Evolutionary conservation across 1,140 invertebrate genomes (phyloP), one percentile per base, ranked within the genome.

Genomic region (Araneus ventricosus): DNA sequence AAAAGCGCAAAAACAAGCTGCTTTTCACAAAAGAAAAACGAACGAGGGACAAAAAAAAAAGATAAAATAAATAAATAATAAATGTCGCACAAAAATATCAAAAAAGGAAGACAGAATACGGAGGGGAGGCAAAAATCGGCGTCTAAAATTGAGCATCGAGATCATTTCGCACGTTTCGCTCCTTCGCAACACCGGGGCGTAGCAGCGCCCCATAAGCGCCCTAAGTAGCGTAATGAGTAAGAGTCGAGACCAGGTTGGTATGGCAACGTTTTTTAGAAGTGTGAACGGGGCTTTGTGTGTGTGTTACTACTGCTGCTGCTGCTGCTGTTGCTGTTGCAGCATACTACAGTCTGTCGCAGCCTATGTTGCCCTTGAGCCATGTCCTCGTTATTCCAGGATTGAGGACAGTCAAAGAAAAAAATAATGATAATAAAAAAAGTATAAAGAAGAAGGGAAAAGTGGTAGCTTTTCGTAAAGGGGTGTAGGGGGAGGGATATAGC

Each of bases 1-100:
- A 91, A 91, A 91, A 84, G 89, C 30, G 80, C 89, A 91, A 91
- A 91, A 91, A 91, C 89, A 91, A 91, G 75, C 79, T 59, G 37
- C 61, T 89, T 84, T 84, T 79, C 88, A 34, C n/a, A 37, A 79
- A 39, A 90, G 45, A 90, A 80, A 90, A 87, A 87, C 22, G 22
- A 30, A 34, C 27, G 27, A 22, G n/a, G 52, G 27, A 39, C 5
- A 57, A 10, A 79, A 75, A 34, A 75, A 14, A 67, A 63, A 88
- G 41, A 67, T 39, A 39, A 24, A 88, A 39, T 20, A 70, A 41
- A 27, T 10, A 2, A 20, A 37, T 52, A 30, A 89, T 79, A 89
- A 88, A 88, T 57, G 45, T 57, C 30, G 45, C 34, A 75, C 70
- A 75, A 75, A 75, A 75, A 75, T 75, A 75, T 75, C 70, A 75